Evolutionary conservation across 2,113 vertebrate species (phyloP).

Genomic region (Gopherus flavomarginatus): DNA sequence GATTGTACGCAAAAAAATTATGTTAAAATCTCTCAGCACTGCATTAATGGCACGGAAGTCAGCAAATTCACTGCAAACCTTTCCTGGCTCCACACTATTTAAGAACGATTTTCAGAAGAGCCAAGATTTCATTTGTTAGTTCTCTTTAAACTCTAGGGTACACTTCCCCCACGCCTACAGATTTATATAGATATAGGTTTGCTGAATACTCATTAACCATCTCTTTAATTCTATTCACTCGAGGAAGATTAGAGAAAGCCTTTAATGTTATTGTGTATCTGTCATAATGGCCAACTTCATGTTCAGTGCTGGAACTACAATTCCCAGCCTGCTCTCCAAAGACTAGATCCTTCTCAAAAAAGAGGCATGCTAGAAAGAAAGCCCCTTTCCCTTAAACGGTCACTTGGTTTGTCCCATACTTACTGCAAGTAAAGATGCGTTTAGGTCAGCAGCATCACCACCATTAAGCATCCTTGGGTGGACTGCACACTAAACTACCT

Average conservation of each 20-base stretch:
- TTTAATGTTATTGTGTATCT: background rate
- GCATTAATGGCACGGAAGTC: background rate
- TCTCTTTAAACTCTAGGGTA: background rate
- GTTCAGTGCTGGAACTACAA: background rate
- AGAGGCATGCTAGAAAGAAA: background rate
- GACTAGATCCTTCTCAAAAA: background rate
- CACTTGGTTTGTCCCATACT: background rate
- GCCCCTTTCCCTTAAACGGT: background rate
- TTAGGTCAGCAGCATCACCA: background rate
- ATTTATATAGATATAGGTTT: background rate
- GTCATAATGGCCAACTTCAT: background rate
- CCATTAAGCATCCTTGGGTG: background rate
- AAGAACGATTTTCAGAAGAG: background rate
- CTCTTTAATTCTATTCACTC: background rate
- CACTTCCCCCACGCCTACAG: background rate
- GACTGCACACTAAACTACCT: background rate
- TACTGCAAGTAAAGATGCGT: background rate
- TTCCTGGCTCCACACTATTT: background rate
- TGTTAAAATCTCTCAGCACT: background rate
- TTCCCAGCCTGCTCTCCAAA: background rate
- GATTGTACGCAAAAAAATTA: slow-evolving; percentile 18
- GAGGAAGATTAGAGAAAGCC: background rate
- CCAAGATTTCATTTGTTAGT: background rate
- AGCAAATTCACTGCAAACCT: background rate
- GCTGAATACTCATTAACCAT: background rate